phyloP scores from a whole-genome alignment of 2,797 vertebrate genomes.

The Oreochromis grahami region DNA sequence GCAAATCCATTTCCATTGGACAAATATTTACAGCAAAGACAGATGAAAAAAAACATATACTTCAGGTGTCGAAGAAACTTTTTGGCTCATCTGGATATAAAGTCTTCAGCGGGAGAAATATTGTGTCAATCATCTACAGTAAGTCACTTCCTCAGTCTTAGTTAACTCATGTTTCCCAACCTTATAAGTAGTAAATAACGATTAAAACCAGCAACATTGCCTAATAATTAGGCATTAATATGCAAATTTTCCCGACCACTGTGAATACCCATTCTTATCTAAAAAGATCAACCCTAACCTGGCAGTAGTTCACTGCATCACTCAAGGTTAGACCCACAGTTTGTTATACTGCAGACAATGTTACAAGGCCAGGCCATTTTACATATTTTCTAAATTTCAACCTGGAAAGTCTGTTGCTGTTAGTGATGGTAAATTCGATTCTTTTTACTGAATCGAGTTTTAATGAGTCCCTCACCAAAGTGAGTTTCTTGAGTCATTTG shows the following conservation, averaged over 20 bases:
- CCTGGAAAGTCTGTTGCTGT: background rate
- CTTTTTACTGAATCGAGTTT: too few relatives aligned
- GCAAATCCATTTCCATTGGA: background rate
- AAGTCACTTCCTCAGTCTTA: background rate
- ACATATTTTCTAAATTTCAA: background rate
- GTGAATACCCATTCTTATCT: background rate
- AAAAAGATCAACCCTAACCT: background rate
- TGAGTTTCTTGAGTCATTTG: too few relatives aligned
- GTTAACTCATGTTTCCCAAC: background rate
- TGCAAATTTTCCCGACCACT: rapidly evolving
- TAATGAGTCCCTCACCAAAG: too few relatives aligned
- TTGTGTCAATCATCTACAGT: background rate
- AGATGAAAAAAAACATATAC: background rate
- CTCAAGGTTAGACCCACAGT: background rate
- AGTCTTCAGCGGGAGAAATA: background rate
- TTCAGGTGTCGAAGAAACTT: background rate
- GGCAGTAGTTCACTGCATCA: background rate
- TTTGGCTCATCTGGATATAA: background rate
- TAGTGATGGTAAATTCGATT: background rate
- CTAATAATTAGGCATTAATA: background rate
- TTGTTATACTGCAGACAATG: background rate
- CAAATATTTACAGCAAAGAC: background rate
- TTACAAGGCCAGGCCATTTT: background rate
- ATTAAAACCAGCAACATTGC: background rate
- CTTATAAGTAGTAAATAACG: background rate